Base-by-base conservation (phyloP, 2,888 invertebrate species). In the Mythimna vitellina region DNA sequence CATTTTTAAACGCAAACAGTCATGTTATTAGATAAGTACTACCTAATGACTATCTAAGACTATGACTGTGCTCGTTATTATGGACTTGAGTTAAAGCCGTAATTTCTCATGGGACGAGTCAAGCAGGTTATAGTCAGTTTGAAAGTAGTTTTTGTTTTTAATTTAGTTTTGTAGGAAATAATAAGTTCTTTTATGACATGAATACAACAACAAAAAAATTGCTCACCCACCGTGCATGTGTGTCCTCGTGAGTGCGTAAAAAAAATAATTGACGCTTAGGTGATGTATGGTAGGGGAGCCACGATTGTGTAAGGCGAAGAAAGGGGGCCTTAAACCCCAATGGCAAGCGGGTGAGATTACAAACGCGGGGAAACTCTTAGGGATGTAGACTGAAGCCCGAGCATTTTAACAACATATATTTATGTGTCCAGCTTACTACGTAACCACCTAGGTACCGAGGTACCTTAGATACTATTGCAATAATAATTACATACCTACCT, bases 331-430 rank as follows among this genome's bases (percentile, higher is more conserved):
- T 62, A 38, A 53, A 68, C 76, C 67, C 64, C 60, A 80, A 51
- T 70, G 61, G 38, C 57, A 62, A 63, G 57, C 35, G 81, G 62
- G 69, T 63, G 53, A 63, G 42, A 73, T 74, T 69, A 79, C 65
- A 49, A 69, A 57, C 46, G 51, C 32, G 49, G 63, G 46, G 81
- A 65, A 71, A 66, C 66, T 25, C 38, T 56, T 53, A 46, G 68
- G 68, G 70, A 65, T 66, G 63, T 35, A 25, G 65, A 67, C 70
- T 67, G 68, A 70, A 65, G 51, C 79, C 54, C 51, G 53, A 25
- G 56, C n/a, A 66, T 76, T 58, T 32, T 20, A 60, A 54, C 46
- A 25, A 17, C 20, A 62, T n/a, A 58, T n/a, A 62, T 53, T 56
- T 62, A 65, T 54, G 17, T 57, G 22, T 22, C 9, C 29, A 49